These are phyloP conservation scores for Trichoplusia ni DNA, from an alignment of 1,140 invertebrate species.

Conservation along the genomic window DNA sequence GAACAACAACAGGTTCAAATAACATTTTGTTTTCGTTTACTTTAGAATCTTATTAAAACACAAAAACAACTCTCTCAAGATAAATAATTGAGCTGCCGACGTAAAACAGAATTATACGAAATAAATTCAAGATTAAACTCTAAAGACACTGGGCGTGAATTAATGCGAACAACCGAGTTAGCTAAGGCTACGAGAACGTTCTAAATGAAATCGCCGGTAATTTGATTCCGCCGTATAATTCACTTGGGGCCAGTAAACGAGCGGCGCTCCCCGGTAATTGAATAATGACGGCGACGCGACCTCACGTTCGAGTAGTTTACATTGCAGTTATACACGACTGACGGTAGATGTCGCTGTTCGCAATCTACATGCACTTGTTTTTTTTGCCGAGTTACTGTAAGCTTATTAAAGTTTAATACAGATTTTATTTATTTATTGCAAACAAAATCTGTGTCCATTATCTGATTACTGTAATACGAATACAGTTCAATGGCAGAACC, in stretches of 20 bases:
- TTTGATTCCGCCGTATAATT: slow-evolving; percentile 53
- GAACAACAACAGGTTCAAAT: no score
- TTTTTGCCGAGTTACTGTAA: no score
- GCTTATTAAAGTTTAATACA: no score
- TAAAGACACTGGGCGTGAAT: neutral
- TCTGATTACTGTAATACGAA: no score
- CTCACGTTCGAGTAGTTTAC: neutral
- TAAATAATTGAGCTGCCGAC: neutral
- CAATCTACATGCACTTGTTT: no score
- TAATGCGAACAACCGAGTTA: neutral
- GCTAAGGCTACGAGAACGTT: neutral
- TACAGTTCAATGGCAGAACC: no score
- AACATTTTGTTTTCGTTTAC: no score
- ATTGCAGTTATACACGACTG: neutral
- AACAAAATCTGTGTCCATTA: no score
- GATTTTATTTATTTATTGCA: no score
- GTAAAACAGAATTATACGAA: slow-evolving; percentile 2
- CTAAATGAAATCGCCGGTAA: slow-evolving; percentile 45
- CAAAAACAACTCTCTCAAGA: neutral
- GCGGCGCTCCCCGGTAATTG: neutral
- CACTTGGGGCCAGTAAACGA: slow-evolving; percentile 33
- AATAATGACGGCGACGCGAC: slow-evolving; percentile 3
- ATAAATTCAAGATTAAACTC: slow-evolving; percentile 5
- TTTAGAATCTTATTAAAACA: neutral
- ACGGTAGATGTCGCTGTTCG: slow-evolving; percentile 14